These are phyloP conservation scores for Mus musculus DNA, from an alignment of 2,113 vertebrate genomes.

Conservation along the genomic window DNA sequence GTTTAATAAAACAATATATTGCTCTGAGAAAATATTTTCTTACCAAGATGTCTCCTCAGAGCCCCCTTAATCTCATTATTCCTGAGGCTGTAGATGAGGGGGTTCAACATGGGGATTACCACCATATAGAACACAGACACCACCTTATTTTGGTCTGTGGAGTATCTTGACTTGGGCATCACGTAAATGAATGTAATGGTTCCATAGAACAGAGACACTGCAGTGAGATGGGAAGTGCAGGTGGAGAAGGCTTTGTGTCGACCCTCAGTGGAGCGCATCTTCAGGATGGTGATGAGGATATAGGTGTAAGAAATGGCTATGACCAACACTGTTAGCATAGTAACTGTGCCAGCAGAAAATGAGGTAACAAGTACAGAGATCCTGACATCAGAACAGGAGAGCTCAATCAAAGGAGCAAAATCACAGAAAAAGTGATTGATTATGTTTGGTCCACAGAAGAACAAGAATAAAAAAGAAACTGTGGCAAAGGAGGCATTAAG, in stretches of 20 bases:
- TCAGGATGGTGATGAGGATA: neutral
- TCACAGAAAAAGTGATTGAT: no score
- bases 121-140: neutral
- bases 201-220: neutral
- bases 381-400: no score
- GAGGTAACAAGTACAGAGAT: neutral
- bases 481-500: no score
- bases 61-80: neutral
- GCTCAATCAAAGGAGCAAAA: no score
- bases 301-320: neutral
- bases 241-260: neutral
- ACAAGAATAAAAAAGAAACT: no score
- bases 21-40: neutral
- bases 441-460: no score
- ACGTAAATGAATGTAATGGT: neutral
- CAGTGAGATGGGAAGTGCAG: neutral
- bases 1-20: neutral
- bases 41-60: neutral
- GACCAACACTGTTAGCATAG: neutral
- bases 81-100: neutral
- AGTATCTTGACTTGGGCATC: neutral
- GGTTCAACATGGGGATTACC: neutral
- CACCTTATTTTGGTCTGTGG: neutral
- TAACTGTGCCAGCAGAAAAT: neutral
- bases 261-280: neutral